Evolutionary conservation across 2,888 invertebrate species (phyloP), one percentile per base, ranked within the genome.

Genomic region (Corythucha ciliata): DNA sequence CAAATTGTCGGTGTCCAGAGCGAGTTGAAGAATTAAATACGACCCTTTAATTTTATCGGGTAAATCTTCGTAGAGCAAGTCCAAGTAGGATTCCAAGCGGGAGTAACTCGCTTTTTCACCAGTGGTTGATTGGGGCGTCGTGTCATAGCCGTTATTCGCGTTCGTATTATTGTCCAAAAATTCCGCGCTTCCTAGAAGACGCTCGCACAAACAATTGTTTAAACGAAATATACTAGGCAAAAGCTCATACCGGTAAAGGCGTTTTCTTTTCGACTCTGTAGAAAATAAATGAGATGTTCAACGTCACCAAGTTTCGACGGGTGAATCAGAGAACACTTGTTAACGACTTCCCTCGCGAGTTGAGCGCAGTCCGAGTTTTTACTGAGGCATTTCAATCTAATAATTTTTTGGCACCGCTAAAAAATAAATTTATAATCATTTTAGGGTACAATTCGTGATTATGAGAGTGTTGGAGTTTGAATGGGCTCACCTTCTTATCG

Each of bases 61-160:
- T 65, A 87, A 79, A 60, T 94, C 94, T 70, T 98, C 97, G 70
- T 98, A 98, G 18, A 98, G 73, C 57, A 96, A 71, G 69, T 97
- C 97, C 48, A 97, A 85, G 70, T 98, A 98, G 63, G 84, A 86
- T 67, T 96, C 90, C 57, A 96, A 77, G 67, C 82, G 81, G 66
- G 85, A 84, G 59, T 94, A 81, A 57, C 37, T 53, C 12, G 56
- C 56, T 26, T 54, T 56, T 45, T 56, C 56, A 0, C 55, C 55
- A 7, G 55, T 47, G 45, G 40, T 40, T 7, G 53, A 47, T 20
- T 47, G 47, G 27, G 44, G 32, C 12, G 22, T 20, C 21, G 39
- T 54, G 39, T 56, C 56, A 22, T 54, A 53, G 22, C 51, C 51
- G 37, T 51, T 51, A 5, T 44, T 32, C 10, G 45, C 24, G 33